Evolutionary conservation across 1,140 invertebrate species (phyloP).

Genomic region (Zaprionus lachaisei): DNA sequence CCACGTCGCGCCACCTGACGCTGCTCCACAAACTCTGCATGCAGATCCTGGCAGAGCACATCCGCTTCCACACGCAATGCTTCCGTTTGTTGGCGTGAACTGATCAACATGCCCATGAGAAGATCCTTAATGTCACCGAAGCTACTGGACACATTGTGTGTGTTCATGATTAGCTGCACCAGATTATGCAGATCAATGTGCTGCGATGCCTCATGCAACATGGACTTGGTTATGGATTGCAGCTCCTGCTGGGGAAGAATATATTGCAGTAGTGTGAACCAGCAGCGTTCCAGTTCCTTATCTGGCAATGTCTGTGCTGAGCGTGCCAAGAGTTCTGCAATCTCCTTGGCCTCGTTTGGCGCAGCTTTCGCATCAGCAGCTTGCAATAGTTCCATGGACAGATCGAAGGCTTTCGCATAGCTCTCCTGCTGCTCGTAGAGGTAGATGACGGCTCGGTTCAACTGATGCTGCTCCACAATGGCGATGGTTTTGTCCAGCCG

Average conservation of each 20-base stretch:
- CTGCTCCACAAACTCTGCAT: constrained; percentile 64
- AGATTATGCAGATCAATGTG: constrained; percentile 85
- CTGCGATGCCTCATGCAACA: constrained; percentile 85
- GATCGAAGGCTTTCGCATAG: constrained; percentile 84
- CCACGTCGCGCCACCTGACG: constrained; percentile 63
- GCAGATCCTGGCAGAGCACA: constrained; percentile 83
- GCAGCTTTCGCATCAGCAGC: constrained; percentile 42
- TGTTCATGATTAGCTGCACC: constrained; percentile 85
- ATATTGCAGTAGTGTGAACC: constrained; percentile 84
- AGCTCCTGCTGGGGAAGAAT: constrained; percentile 72
- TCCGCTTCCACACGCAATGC: constrained; percentile 80
- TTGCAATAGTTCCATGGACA: constrained; percentile 81
- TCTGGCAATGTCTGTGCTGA: constrained; percentile 79
- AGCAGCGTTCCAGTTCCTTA: constrained; percentile 84
- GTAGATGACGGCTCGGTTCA: constrained; percentile 83
- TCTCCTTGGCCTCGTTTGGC: constrained; percentile 51
- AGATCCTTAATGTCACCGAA: constrained; percentile 86
- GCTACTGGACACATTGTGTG: constrained; percentile 81
- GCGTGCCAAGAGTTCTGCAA: constrained; percentile 83
- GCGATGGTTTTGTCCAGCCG: constrained; percentile 83
- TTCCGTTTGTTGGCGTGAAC: constrained; percentile 85
- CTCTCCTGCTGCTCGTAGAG: constrained; percentile 85
- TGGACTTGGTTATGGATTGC: constrained; percentile 79
- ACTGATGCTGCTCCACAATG: constrained; percentile 83
- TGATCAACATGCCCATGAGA: constrained; percentile 85